Percentiles rank a stretch among this genome's conserved stretches.
Evolutionary conservation across 2,797 vertebrate genomes (phyloP).

Genomic region (Betta splendens): DNA sequence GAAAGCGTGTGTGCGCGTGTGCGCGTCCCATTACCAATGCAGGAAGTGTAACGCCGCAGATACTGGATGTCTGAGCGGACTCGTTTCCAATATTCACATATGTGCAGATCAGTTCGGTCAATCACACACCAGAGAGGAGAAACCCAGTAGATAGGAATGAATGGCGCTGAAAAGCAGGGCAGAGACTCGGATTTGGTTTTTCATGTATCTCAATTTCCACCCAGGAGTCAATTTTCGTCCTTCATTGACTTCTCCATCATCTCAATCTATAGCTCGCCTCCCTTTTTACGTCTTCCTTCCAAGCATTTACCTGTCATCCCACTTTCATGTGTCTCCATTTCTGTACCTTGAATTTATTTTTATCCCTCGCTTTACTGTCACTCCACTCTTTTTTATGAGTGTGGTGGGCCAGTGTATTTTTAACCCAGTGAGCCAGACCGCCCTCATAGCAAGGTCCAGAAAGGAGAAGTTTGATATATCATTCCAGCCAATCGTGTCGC

Average conservation of each 20-base stretch:
- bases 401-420: slow-evolving; percentile 38
- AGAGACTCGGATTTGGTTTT: slow-evolving; percentile 25
- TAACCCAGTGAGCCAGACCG: slow-evolving; percentile 48
- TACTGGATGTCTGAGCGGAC: slow-evolving; percentile 49
- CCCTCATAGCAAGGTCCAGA: slow-evolving; percentile 53
- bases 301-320: slow-evolving; percentile 17
- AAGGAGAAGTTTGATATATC: slow-evolving; percentile 52
- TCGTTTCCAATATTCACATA: slow-evolving; percentile 21
- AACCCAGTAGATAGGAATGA: slow-evolving; percentile 9
- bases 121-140: slow-evolving; percentile 26
- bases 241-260: slow-evolving; percentile 22
- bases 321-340: slow-evolving; percentile 5
- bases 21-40: slow-evolving; percentile 24
- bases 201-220: slow-evolving; percentile 37
- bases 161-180: background rate
- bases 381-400: slow-evolving; percentile 12
- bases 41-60: slow-evolving; percentile 30
- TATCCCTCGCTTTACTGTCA: slow-evolving; percentile 10
- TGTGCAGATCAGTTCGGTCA: slow-evolving; percentile 15
- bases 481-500: slow-evolving; percentile 37
- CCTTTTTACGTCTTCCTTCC: slow-evolving; percentile 15
- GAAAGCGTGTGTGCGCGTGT: slow-evolving; percentile 17
- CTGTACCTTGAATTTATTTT: slow-evolving; percentile 19
- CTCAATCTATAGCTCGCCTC: background rate
- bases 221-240: slow-evolving; percentile 34